phyloP scores from a whole-genome alignment of 2,797 vertebrate genomes.

The Ctenopoma kingsleyae region DNA sequence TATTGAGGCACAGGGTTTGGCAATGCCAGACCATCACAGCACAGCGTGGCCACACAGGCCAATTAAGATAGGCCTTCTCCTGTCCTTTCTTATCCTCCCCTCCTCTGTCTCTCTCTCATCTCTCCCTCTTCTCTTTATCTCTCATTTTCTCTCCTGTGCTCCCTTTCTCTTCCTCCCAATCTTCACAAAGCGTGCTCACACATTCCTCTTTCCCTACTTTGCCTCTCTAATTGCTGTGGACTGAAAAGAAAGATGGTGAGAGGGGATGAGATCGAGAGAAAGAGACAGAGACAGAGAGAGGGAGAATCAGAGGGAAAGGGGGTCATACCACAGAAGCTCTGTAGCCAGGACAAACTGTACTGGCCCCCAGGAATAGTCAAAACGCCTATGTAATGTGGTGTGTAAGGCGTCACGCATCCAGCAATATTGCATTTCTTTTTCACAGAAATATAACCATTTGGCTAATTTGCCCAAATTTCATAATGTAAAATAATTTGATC shows the following conservation, averaged over 20 bases:
- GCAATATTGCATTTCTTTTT: slow-evolving; percentile 39
- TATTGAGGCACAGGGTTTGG: slow-evolving; percentile 84
- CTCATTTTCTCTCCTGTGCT: slow-evolving; percentile 70
- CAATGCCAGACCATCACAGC: slow-evolving; percentile 75
- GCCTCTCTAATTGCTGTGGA: slow-evolving; percentile 85
- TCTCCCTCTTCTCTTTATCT: slow-evolving; percentile 68
- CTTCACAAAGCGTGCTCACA: slow-evolving; percentile 82
- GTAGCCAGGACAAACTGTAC: slow-evolving; percentile 79
- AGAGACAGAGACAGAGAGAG: slow-evolving; percentile 73
- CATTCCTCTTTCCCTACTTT: slow-evolving; percentile 82
- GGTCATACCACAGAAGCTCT: slow-evolving; percentile 77
- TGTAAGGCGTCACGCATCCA: slow-evolving; percentile 23
- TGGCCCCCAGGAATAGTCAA: slow-evolving; percentile 62
- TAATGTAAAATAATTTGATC: slow-evolving; percentile 69
- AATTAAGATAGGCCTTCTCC: slow-evolving; percentile 79
- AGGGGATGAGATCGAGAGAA: slow-evolving; percentile 76
- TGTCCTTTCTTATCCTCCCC: slow-evolving; percentile 72
- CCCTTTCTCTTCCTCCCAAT: slow-evolving; percentile 68
- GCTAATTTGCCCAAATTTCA: slow-evolving; percentile 59
- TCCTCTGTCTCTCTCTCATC: slow-evolving; percentile 73
- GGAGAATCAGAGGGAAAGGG: slow-evolving; percentile 75
- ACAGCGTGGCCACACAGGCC: slow-evolving; percentile 80
- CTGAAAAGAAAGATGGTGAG: slow-evolving; percentile 80
- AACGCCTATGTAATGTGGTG: slow-evolving; percentile 42
- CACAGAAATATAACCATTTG: slow-evolving; percentile 47